These are phyloP conservation scores for Sycophila sp. DNA, from an alignment of 1,140 invertebrate genomes.

Conservation along the genomic window DNA sequence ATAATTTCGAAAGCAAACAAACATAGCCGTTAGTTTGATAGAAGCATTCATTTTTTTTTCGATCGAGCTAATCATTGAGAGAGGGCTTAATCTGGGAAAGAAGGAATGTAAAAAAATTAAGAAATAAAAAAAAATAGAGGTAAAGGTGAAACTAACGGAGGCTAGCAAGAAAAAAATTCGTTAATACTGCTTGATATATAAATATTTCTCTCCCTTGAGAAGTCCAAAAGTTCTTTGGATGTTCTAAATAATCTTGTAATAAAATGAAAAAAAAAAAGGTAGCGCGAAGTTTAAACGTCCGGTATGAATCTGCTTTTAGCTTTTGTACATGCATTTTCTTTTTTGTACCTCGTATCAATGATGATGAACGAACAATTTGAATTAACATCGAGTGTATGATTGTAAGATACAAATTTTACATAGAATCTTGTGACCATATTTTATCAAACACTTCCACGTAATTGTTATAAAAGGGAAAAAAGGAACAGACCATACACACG, in stretches of 20 bases:
- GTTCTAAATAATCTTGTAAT: slow-evolving; percentile 24
- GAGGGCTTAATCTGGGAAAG: not conserved
- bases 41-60: slow-evolving; percentile 16
- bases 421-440: slow-evolving; percentile 29
- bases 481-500: slow-evolving; percentile 43
- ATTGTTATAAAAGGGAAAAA: slow-evolving; percentile 36
- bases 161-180: slow-evolving; percentile 24
- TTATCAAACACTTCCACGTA: slow-evolving; percentile 37
- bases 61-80: not conserved
- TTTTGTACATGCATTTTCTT: slow-evolving; percentile 34
- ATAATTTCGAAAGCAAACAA: slow-evolving; percentile 3
- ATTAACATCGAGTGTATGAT: slow-evolving; percentile 15
- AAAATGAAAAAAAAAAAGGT: slow-evolving; percentile 6
- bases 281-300: slow-evolving; percentile 24
- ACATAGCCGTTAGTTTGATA: not conserved
- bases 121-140: slow-evolving; percentile 5
- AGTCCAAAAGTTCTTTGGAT: slow-evolving; percentile 38
- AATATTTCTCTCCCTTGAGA: slow-evolving; percentile 34
- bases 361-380: slow-evolving; percentile 10
- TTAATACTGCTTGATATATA: slow-evolving; percentile 8
- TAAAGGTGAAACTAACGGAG: not conserved
- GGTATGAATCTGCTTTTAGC: slow-evolving; percentile 32
- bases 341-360: slow-evolving; percentile 23
- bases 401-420: slow-evolving; percentile 39
- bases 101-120: not conserved